Evolutionary conservation across 2,888 invertebrate genomes (phyloP), one percentile per base, ranked within the genome.

Genomic region (Bombylius discolor): DNA sequence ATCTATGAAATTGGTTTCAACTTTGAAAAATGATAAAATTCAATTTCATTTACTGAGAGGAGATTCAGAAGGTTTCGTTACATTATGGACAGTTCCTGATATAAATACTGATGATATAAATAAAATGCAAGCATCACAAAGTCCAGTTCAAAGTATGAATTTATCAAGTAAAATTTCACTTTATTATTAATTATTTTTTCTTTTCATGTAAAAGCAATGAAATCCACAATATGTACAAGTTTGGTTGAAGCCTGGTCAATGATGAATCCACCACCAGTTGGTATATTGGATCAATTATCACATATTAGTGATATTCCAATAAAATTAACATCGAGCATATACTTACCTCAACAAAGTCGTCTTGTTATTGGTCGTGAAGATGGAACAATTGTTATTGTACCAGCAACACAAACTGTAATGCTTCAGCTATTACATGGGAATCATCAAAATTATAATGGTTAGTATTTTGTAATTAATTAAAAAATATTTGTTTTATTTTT

Each of bases 401-500:
- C 96, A 33, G 98, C 96, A 0, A 93, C 94, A 0, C 94, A 95
- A 68, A 94, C 96, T 0, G 89, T 98, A 5, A 91, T 93, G 81
- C 75, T 94, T 61, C 96, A 97, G 66, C 73, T 98, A 54, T 76
- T 99, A 56, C 90, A 91, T 63, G 92, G 92, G 7, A 85, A 81
- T 60, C 90, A 91, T 71, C 91, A 91, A 66, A 85, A 88, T 63
- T 81, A 81, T 60, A 83, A 84, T 65, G 85, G 87, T 87, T 70
- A 70, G 69, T 66, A 8, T 33, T 34, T 49, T 34, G 13, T 34
- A 34, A 36, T 47, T 11, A 47, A 4, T 8, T 51, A 31, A 42
- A 42, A n/a, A 14, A 23, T 23, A n/a, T 48, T 9, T n/a, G 13
- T 47, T 23, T 5, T 36, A n/a, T 23, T 52, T n/a, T 9, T 9